Percentiles rank a stretch among this genome's conserved stretches.
Evolutionary conservation across 2,113 vertebrate species (phyloP).

Genomic region (Eublepharis macularius): DNA sequence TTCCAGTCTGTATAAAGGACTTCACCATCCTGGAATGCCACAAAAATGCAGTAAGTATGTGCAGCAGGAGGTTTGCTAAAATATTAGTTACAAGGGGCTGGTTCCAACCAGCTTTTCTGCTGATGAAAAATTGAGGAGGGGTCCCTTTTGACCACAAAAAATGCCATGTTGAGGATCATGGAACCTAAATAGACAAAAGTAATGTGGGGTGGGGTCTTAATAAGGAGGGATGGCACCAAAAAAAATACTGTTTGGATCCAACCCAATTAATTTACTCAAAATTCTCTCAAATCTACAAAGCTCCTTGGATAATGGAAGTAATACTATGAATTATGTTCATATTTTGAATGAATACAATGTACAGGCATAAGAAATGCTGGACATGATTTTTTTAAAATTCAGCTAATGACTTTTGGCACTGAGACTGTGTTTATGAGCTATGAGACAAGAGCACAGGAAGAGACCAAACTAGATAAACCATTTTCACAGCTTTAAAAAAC

Average conservation of each 20-base stretch:
- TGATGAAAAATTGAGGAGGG: too few relatives aligned
- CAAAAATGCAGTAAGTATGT: conserved; percentile 38
- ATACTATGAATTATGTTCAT: conserved; percentile 4
- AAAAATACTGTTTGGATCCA: too few relatives aligned
- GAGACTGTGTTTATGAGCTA: not conserved
- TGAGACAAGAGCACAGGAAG: not conserved
- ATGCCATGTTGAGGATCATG: too few relatives aligned
- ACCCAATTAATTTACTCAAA: not conserved
- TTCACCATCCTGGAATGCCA: conserved; percentile 81
- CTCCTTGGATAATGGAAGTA: not conserved
- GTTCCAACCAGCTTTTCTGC: too few relatives aligned
- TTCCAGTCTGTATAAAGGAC: conserved; percentile 85
- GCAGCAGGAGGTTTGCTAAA: not conserved
- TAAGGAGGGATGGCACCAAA: too few relatives aligned
- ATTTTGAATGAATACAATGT: conserved; percentile 18
- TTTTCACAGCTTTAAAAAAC: not conserved
- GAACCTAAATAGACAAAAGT: too few relatives aligned
- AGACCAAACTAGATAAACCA: not conserved
- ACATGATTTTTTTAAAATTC: not conserved
- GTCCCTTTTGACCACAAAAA: too few relatives aligned
- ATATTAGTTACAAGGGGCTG: not conserved
- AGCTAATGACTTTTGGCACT: not conserved
- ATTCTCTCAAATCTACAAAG: conserved; percentile 10
- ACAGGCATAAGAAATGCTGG: not conserved
- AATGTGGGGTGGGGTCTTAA: too few relatives aligned